These are phyloP conservation scores for Plumapathes pennacea DNA, from an alignment of 92 coral and sea anemone species.

Conservation along the genomic window DNA sequence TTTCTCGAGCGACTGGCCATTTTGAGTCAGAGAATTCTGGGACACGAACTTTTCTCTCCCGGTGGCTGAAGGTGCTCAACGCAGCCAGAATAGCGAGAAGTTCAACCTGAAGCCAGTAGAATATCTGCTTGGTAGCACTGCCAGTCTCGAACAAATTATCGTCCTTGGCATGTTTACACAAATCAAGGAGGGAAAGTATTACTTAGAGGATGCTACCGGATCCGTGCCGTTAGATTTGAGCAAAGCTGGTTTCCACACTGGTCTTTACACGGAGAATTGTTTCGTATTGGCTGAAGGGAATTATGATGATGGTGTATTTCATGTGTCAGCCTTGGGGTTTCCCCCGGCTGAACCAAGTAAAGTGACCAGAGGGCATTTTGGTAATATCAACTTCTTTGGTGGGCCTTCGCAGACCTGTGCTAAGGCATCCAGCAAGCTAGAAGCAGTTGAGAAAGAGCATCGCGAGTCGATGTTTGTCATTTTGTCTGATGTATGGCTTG, in stretches of 20 bases:
- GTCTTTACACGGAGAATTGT: constrained; percentile 93
- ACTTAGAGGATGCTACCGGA: constrained; percentile 90
- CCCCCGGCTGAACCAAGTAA: constrained; percentile 96
- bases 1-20: constrained; percentile 64
- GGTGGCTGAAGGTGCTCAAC: constrained; percentile 81
- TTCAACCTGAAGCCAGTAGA: constrained; percentile 89
- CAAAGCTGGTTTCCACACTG: constrained; percentile 76
- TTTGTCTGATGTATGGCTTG: constrained; percentile 91
- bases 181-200: constrained; percentile 95
- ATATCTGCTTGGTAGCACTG: constrained; percentile 87
- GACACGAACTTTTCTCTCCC: constrained; percentile 92
- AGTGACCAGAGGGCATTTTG: constrained; percentile 89
- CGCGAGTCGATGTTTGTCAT: constrained; percentile 98
- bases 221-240: constrained; percentile 76
- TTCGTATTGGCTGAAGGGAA: constrained; percentile 94
- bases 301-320: constrained; percentile 84
- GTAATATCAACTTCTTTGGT: constrained; percentile 92
- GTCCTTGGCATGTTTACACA: constrained; percentile 97
- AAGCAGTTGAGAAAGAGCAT: constrained; percentile 82
- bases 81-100: constrained; percentile 74
- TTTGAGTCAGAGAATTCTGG: constrained; percentile 75
- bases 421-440: constrained; percentile 81
- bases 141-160: constrained; percentile 78
- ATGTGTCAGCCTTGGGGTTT: constrained; percentile 83
- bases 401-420: constrained; percentile 84